Percentiles rank a stretch among this genome's conserved stretches.
These are phyloP conservation scores for Drosophila lowei DNA, from an alignment of 1,140 invertebrate species.

Conservation along the genomic window DNA sequence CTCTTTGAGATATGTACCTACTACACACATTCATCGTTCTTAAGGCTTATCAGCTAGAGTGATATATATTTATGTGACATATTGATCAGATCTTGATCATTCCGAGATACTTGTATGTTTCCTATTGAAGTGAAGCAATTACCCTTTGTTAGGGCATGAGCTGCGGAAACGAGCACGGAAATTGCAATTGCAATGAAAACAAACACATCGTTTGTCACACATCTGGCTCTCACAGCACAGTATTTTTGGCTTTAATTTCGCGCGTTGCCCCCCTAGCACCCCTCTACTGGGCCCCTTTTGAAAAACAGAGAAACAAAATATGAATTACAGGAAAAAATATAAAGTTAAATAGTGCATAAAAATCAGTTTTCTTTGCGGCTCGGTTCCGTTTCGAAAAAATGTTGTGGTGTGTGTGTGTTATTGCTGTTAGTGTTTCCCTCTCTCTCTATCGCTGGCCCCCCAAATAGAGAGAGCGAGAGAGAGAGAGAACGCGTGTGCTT, in stretches of 20 bases:
- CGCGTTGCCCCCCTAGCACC: slow-evolving; percentile 16
- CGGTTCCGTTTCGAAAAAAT: slow-evolving; percentile 36
- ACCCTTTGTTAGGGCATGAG: no score
- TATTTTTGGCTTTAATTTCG: slow-evolving; percentile 55
- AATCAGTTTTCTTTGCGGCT: slow-evolving; percentile 70
- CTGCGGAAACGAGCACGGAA: slow-evolving; percentile 48
- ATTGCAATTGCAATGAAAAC: slow-evolving; percentile 71
- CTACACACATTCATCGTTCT: no score
- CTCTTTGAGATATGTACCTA: no score
- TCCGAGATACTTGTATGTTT: no score
- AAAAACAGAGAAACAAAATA: slow-evolving; percentile 36
- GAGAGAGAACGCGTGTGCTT: slow-evolving; percentile 44
- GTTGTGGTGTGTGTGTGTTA: slow-evolving; percentile 14
- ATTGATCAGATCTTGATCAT: no score
- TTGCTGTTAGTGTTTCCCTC: slow-evolving; percentile 5
- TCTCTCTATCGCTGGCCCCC: slow-evolving; percentile 8
- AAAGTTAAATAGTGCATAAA: slow-evolving; percentile 78
- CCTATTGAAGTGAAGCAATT: no score
- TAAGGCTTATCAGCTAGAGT: no score
- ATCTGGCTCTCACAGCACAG: slow-evolving; percentile 22
- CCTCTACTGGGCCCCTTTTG: no score
- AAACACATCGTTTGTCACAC: slow-evolving; percentile 69
- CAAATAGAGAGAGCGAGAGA: neutral
- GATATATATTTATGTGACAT: no score
- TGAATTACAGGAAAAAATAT: slow-evolving; percentile 41